Evolutionary conservation across 2,113 vertebrate species (phyloP), one percentile per base, ranked within the genome.

Genomic region (Fulica atra): DNA sequence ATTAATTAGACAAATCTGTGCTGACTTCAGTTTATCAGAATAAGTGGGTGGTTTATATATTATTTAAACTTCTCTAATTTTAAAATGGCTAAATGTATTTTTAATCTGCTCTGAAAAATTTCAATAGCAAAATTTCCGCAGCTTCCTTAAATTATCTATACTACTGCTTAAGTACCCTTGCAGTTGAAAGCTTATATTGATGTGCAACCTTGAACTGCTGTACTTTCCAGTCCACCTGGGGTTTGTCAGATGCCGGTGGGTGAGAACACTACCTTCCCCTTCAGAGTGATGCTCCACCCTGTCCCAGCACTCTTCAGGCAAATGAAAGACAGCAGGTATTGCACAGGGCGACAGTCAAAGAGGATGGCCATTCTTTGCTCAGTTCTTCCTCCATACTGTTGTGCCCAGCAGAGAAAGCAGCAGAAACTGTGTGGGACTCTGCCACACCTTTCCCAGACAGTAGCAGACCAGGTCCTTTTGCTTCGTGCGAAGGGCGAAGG

Each of bases 101-200:
- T 93, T 83, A 74, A 95, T 54, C 60, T 79, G 46, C 25, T 83
- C 60, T 48, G 24, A 73, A 88, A 81, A 84, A 7, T 64, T 70
- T 50, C 35, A 78, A n/a, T 20, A 42, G 31, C 54, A 38, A 51
- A 51, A 89, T 64, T 91, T 64, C 28, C 15, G 54, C 46, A 86
- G 29, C 33, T 86, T 74, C 42, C 42, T 17, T 36, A 38, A 38
- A 60, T 64, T 68, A 65, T 21, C 51, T 68, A 8, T 8, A 57
- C 10, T 21, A 74, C 36, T 10, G 16, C 11, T 88, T 83, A 78
- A 78, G 66, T 2, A 78, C 8, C 3, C 8, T 48, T 63, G 38
- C 51, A 48, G 29, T 2, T 31, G 61, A 71, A 93, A 73, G 38
- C 13, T 78, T 73, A 86, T 59, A 56, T 11, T 35, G 26, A 74